Percentiles rank a stretch among this genome's conserved stretches.
Evolutionary conservation across 2,113 vertebrate species (phyloP).

Genomic region (Brachypteracias leptosomus): DNA sequence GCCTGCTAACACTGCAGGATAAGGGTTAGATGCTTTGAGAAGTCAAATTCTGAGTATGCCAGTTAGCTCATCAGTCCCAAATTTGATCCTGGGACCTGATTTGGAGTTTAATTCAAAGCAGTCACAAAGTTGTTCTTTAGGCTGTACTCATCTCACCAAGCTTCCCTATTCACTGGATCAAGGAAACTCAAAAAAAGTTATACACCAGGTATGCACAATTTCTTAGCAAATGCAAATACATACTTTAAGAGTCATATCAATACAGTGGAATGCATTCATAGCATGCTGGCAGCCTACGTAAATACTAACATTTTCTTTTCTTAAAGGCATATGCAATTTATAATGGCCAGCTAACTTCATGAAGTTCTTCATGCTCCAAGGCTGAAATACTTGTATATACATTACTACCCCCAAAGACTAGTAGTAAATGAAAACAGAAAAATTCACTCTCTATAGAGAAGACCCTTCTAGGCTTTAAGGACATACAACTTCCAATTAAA

Average conservation of each 20-base stretch:
- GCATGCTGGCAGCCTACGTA: not conserved
- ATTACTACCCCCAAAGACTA: not conserved
- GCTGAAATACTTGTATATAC: not conserved
- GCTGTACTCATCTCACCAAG: not conserved
- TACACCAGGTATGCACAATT: not conserved
- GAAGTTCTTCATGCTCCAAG: not conserved
- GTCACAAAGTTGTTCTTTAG: not conserved
- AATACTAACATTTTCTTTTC: not conserved
- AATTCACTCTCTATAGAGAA: not conserved
- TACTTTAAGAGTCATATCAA: not conserved
- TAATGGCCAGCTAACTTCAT: not conserved
- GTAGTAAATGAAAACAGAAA: not conserved
- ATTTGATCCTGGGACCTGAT: not conserved
- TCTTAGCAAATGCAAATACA: conserved; percentile 4
- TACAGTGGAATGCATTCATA: not conserved
- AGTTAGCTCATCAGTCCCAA: not conserved
- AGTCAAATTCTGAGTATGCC: not conserved
- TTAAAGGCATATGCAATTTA: not conserved
- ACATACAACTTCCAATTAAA: not conserved
- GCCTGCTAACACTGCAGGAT: not conserved
- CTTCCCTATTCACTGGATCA: not conserved
- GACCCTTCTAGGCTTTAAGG: not conserved
- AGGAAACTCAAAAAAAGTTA: not conserved
- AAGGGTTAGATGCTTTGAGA: not conserved
- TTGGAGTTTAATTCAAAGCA: not conserved